Conservation (phyloP, 1,140 invertebrate genomes). For the Habropoda laboriosa region DNA sequence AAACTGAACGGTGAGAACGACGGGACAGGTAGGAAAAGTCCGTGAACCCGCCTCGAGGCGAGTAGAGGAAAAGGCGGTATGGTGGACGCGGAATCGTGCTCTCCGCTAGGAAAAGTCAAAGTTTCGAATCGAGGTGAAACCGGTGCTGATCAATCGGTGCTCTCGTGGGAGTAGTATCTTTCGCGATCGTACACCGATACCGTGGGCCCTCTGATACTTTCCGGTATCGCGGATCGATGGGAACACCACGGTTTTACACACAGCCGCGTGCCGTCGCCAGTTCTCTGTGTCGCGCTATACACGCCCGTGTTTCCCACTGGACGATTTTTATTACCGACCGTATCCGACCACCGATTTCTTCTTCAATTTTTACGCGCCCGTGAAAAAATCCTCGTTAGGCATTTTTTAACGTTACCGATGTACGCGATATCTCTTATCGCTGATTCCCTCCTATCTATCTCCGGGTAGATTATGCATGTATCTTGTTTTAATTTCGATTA, state of each 20-base stretch:
- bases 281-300: not conserved
- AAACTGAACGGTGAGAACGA: not conserved
- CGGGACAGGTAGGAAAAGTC: conserved; percentile 24
- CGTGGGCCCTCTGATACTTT: too few relatives aligned
- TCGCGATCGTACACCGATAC: conserved; percentile 52
- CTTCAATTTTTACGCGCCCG: too few relatives aligned
- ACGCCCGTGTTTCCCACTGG: too few relatives aligned
- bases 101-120: conserved; percentile 35
- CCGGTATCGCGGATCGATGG: conserved; percentile 61
- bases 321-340: too few relatives aligned
- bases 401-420: too few relatives aligned
- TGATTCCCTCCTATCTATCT: too few relatives aligned
- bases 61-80: not conserved
- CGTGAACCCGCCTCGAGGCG: conserved; percentile 19
- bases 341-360: too few relatives aligned
- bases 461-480: too few relatives aligned
- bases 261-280: conserved; percentile 36
- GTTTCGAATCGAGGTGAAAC: conserved; percentile 45
- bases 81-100: conserved; percentile 10
- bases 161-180: conserved; percentile 60
- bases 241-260: conserved; percentile 41
- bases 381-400: too few relatives aligned
- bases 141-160: conserved; percentile 20
- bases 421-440: too few relatives aligned
- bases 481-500: too few relatives aligned